These are phyloP conservation scores for Parthenolecanium corni DNA, from an alignment of 2,888 invertebrate genomes.

Conservation along the genomic window DNA sequence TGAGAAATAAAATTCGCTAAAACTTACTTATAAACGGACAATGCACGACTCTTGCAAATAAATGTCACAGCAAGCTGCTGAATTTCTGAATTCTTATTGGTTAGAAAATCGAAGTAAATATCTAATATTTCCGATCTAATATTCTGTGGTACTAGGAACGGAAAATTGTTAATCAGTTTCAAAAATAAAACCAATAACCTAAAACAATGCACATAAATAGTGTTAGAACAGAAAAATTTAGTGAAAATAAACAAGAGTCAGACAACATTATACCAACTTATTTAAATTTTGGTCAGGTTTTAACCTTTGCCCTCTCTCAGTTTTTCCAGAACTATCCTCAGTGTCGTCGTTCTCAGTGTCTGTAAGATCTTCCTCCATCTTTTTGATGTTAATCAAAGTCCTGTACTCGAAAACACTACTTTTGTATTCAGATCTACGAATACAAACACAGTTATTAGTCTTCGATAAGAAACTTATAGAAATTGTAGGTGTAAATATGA, in stretches of 20 bases:
- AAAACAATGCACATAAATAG: not conserved
- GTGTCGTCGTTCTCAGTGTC: not conserved
- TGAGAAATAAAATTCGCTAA: too few species aligned
- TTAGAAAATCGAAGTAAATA: constrained; percentile 67
- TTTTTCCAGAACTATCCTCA: not conserved
- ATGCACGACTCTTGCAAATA: constrained; percentile 66
- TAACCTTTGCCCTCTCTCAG: not conserved
- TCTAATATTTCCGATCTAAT: constrained; percentile 48
- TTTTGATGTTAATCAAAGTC: constrained; percentile 45
- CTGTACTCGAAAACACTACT: constrained; percentile 47
- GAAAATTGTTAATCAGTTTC: constrained; percentile 57
- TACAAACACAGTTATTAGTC: constrained; percentile 4
- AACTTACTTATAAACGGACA: constrained; percentile 56
- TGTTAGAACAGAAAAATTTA: not conserved
- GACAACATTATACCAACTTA: not conserved
- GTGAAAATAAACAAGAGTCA: not conserved
- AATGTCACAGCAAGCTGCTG: constrained; percentile 81
- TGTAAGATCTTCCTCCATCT: not conserved
- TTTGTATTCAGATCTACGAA: constrained; percentile 47
- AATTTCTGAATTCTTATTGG: constrained; percentile 57
- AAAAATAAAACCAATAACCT: constrained; percentile 51
- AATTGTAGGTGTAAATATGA: not conserved
- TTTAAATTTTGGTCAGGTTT: constrained; percentile 12
- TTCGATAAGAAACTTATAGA: not conserved
- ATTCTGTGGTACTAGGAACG: constrained; percentile 1